A percentile compares a stretch with the other conserved stretches of the same genome.
Conservation (phyloP, 2,797 vertebrate genomes). For the Buceros bicornis region DNA sequence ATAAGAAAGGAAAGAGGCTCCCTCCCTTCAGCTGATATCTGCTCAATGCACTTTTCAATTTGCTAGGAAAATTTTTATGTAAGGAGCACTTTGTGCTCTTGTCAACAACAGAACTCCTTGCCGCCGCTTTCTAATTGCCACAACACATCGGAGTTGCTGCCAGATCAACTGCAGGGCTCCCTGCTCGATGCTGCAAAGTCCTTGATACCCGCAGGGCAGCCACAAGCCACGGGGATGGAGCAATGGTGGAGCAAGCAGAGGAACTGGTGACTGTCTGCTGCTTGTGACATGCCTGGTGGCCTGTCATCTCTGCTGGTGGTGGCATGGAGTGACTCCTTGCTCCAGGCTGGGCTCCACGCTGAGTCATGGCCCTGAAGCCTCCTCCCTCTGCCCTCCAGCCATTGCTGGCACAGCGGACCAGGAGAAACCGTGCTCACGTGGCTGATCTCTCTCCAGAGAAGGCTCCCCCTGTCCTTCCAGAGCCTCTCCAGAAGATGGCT, state of each 20-base stretch:
- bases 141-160: not conserved
- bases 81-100: not conserved
- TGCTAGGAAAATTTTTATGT: not conserved
- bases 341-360: not conserved
- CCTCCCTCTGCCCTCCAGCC: not conserved
- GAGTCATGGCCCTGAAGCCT: not conserved
- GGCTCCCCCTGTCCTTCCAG: not conserved
- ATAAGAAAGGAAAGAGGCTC: not conserved
- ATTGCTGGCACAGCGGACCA: rapidly evolving
- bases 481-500: not conserved
- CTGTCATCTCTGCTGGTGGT: rapidly evolving
- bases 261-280: rapidly evolving
- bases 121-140: not conserved
- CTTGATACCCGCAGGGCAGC: rapidly evolving
- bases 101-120: not conserved
- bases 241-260: rapidly evolving
- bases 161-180: not conserved
- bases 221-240: rapidly evolving
- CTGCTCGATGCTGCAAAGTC: rapidly evolving
- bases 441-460: not conserved
- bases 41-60: not conserved
- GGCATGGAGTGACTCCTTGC: not conserved
- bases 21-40: not conserved
- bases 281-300: not conserved
- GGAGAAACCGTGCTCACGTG: rapidly evolving